Evolutionary conservation across 2,888 invertebrate species (phyloP).

Genomic region (Branchinecta sandiegonensis): DNA sequence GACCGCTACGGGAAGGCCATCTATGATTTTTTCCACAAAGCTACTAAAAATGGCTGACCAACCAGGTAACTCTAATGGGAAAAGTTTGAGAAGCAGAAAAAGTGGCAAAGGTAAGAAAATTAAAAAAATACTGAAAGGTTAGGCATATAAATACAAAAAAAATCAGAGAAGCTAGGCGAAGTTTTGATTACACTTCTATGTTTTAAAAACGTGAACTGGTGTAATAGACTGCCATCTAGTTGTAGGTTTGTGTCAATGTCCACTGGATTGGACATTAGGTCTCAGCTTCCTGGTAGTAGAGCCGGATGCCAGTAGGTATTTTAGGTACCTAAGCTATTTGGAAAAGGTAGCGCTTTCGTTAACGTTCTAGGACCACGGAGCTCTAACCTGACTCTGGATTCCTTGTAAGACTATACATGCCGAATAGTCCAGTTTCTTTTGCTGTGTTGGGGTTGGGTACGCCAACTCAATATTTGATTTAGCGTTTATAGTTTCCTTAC

Average conservation of each 20-base stretch:
- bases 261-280: slow-evolving; percentile 11
- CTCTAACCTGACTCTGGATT: too few relatives aligned
- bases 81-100: slow-evolving; percentile 6
- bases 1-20: background rate
- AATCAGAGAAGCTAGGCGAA: background rate
- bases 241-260: slow-evolving; percentile 3
- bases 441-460: too few relatives aligned
- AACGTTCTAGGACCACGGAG: too few relatives aligned
- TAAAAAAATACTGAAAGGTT: background rate
- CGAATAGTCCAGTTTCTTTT: too few relatives aligned
- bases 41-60: slow-evolving; percentile 7
- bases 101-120: background rate
- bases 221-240: background rate
- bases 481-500: background rate
- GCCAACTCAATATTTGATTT: too few relatives aligned
- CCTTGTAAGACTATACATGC: too few relatives aligned
- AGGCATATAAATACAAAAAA: background rate
- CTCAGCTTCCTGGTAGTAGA: background rate
- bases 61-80: background rate
- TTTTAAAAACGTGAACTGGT: slow-evolving; percentile 4
- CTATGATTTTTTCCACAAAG: background rate
- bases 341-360: background rate
- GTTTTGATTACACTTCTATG: background rate
- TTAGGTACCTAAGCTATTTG: background rate
- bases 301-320: background rate